A percentile compares a stretch with the other conserved stretches of the same genome.
Evolutionary conservation across 2,888 invertebrate genomes (phyloP).

Genomic region (Trisateles emortualis): DNA sequence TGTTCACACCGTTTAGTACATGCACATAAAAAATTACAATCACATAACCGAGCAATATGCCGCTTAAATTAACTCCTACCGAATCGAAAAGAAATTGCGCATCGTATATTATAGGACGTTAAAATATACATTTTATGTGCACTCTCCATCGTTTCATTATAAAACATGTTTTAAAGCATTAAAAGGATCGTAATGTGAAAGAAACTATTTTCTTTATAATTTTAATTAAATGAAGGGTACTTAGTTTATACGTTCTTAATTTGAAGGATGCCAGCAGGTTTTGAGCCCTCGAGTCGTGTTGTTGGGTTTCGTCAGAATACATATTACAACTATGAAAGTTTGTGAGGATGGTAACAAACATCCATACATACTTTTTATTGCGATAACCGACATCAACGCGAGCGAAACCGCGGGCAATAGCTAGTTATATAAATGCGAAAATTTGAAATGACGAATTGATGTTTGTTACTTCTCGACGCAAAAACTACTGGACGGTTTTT

Average conservation of each 20-base stretch:
- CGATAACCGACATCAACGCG: no score
- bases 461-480: no score
- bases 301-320: no score
- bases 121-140: constrained; percentile 31
- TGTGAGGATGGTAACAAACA: no score
- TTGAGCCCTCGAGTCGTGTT: no score
- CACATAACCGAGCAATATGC: not conserved
- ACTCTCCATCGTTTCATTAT: constrained; percentile 19
- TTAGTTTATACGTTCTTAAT: not conserved
- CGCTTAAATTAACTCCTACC: constrained; percentile 17
- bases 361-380: no score
- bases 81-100: constrained; percentile 22
- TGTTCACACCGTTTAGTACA: not conserved
- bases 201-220: not conserved
- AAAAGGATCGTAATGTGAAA: constrained; percentile 21
- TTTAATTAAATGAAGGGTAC: not conserved
- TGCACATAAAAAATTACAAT: not conserved
- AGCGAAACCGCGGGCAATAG: no score
- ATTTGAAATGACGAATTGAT: no score
- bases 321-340: no score
- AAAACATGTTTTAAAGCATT: constrained; percentile 17
- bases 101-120: constrained; percentile 39
- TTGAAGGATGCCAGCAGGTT: no score
- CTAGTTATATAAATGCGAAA: no score
- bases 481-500: no score